phyloP scores from a whole-genome alignment of 2,888 invertebrate genomes.

The Stenichneumon culpator region DNA sequence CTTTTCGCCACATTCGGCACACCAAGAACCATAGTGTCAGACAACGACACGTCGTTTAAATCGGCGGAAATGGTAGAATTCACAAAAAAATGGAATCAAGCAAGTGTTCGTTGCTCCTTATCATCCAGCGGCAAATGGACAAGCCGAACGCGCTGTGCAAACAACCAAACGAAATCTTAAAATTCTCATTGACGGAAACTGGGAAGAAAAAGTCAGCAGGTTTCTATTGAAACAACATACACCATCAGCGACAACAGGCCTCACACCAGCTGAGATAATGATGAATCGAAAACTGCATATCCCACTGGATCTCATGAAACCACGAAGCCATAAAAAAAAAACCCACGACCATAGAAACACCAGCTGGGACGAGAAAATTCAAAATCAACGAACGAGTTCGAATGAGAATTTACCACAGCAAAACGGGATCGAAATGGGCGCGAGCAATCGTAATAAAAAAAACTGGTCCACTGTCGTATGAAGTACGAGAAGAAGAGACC shows the following conservation, averaged over 20 bases:
- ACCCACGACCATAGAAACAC: slow-evolving; percentile 26
- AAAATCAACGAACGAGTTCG: slow-evolving; percentile 51
- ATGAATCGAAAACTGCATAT: slow-evolving; percentile 58
- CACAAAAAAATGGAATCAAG: slow-evolving; percentile 63
- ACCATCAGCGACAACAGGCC: slow-evolving; percentile 49
- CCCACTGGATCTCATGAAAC: slow-evolving; percentile 24
- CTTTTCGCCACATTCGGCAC: slow-evolving; percentile 72
- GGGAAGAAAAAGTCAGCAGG: slow-evolving; percentile 45
- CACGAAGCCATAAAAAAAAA: slow-evolving; percentile 3
- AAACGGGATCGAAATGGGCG: slow-evolving; percentile 51
- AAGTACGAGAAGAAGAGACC: slow-evolving; percentile 35
- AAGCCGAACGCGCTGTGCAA: slow-evolving; percentile 74
- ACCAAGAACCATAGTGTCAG: slow-evolving; percentile 52
- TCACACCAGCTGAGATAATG: slow-evolving; percentile 53
- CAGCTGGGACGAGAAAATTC: slow-evolving; percentile 22
- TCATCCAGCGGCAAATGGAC: slow-evolving; percentile 72
- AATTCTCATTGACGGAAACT: slow-evolving; percentile 62
- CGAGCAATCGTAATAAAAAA: slow-evolving; percentile 48
- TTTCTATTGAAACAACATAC: slow-evolving; percentile 66
- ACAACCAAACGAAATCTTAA: slow-evolving; percentile 64
- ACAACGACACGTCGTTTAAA: slow-evolving; percentile 74
- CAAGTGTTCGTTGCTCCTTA: slow-evolving; percentile 68
- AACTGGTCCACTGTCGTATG: slow-evolving; percentile 62
- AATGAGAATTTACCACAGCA: slow-evolving; percentile 33
- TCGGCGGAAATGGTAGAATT: slow-evolving; percentile 71